Evolutionary conservation across 2,888 invertebrate genomes (phyloP).

Genomic region (Ptilodon capucinus): DNA sequence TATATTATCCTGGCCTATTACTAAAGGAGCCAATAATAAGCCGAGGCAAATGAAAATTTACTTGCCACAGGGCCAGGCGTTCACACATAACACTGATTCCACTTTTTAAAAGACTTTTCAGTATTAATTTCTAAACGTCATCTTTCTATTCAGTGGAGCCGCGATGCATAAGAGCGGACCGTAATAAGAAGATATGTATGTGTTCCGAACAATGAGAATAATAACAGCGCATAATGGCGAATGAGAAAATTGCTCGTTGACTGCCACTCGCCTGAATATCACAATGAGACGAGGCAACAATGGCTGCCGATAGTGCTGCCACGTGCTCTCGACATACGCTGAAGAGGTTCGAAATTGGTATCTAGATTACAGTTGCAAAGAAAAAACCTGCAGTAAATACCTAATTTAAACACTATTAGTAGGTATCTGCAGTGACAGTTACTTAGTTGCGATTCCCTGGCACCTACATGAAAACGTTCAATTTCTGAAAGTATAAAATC

Average conservation of each 20-base stretch:
- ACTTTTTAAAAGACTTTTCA: neutral
- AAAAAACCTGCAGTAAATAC: too few relatives aligned
- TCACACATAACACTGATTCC: neutral
- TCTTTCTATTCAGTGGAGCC: conserved; percentile 32
- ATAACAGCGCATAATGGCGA: conserved; percentile 72
- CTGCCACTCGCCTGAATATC: conserved; percentile 60
- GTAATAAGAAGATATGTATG: conserved; percentile 62
- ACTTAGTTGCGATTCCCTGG: too few relatives aligned
- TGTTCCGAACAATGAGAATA: conserved; percentile 71
- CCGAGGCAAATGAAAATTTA: too few relatives aligned
- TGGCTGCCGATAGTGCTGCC: conserved; percentile 29
- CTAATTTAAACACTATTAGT: too few relatives aligned
- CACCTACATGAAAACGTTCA: too few relatives aligned
- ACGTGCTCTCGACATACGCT: neutral
- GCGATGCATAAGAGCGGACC: conserved; percentile 40
- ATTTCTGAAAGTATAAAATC: too few relatives aligned
- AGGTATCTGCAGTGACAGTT: too few relatives aligned
- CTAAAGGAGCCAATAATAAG: too few relatives aligned
- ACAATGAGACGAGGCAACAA: conserved; percentile 73
- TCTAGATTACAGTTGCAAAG: too few relatives aligned
- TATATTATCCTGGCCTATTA: too few relatives aligned
- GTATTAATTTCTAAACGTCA: neutral
- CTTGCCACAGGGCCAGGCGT: too few relatives aligned
- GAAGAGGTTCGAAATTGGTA: neutral
- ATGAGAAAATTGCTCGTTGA: conserved; percentile 77